Percentiles rank a stretch among this genome's conserved stretches.
Conservation (phyloP, 1,140 invertebrate genomes). For the Drosophila sp. region DNA sequence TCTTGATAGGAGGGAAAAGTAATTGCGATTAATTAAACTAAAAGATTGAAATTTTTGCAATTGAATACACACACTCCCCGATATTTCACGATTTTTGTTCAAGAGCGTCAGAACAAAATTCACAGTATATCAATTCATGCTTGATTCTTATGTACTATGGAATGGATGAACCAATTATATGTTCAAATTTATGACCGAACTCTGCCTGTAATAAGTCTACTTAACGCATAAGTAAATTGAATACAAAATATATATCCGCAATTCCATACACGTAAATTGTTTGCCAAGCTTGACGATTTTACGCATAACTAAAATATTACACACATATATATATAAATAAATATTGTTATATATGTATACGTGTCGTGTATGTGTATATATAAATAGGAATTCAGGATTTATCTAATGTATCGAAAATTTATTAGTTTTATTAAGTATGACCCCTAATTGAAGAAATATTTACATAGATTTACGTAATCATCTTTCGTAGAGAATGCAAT, state of each 20-base stretch:
- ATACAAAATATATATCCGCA: constrained; percentile 46
- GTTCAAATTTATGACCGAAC: constrained; percentile 32
- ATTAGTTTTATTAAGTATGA: constrained; percentile 46
- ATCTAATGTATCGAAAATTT: constrained; percentile 40
- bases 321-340: constrained; percentile 10
- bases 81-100: neutral
- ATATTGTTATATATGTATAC: constrained; percentile 12
- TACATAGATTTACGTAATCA: constrained; percentile 43
- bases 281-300: constrained; percentile 7
- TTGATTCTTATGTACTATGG: constrained; percentile 66
- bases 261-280: constrained; percentile 29
- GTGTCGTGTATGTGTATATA: constrained; percentile 10
- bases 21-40: neutral
- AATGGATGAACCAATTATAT: constrained; percentile 68
- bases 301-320: constrained; percentile 20
- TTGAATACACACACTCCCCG: neutral
- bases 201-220: constrained; percentile 33
- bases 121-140: constrained; percentile 32
- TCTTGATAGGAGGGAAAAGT: neutral
- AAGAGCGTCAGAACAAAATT: neutral
- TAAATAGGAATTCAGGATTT: constrained; percentile 35
- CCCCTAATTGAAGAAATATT: constrained; percentile 46
- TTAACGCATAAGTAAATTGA: constrained; percentile 45
- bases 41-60: neutral
- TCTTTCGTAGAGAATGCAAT: constrained; percentile 27